Conservation (phyloP, 2,113 vertebrate genomes). For the Terrapene triunguis region DNA sequence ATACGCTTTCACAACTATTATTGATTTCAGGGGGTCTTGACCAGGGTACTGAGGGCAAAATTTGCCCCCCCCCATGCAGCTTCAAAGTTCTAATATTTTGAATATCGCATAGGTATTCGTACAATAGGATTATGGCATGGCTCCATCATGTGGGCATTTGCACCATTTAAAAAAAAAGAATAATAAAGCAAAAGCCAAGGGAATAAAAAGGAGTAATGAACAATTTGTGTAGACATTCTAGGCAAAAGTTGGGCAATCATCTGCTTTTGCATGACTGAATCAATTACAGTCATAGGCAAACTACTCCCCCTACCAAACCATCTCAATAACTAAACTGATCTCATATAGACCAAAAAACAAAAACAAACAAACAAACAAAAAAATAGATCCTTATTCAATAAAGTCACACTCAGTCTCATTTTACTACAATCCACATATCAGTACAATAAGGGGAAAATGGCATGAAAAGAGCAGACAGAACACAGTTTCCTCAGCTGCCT, state of each 20-base stretch:
- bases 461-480: neutral
- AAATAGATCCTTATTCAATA: slow-evolving; percentile 8
- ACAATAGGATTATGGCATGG: fast-evolving
- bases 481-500: neutral
- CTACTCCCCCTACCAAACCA: neutral
- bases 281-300: neutral
- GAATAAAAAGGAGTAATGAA: neutral
- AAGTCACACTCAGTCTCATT: slow-evolving; percentile 16
- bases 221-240: neutral
- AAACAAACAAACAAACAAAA: neutral
- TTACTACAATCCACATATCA: neutral
- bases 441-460: neutral
- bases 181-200: neutral
- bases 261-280: neutral
- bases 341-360: neutral
- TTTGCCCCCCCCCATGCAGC: neutral
- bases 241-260: neutral
- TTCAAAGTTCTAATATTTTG: neutral
- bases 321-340: neutral
- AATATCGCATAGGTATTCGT: neutral
- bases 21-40: neutral
- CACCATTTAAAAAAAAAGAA: neutral
- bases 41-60: neutral
- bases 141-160: neutral
- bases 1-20: fast-evolving